A percentile compares a stretch with the other conserved stretches of the same genome.
Evolutionary conservation across 2,797 vertebrate species (phyloP).

Genomic region (Pristis pectinata): DNA sequence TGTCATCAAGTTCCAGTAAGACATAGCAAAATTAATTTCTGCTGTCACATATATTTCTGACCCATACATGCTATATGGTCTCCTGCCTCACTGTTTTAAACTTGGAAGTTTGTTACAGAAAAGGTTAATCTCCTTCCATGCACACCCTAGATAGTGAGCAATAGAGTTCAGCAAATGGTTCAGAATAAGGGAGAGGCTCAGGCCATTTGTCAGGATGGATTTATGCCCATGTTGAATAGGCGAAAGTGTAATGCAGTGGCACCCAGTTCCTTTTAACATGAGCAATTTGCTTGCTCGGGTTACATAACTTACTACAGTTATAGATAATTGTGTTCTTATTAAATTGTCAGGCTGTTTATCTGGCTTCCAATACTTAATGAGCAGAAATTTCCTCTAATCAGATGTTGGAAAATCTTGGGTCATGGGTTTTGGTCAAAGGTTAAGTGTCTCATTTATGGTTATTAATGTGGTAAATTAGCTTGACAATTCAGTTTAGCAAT

Average conservation of each 20-base stretch:
- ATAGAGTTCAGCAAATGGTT: background rate
- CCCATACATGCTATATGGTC: background rate
- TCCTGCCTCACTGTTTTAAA: background rate
- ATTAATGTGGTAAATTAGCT: background rate
- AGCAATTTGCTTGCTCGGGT: background rate
- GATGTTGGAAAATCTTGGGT: too few species aligned
- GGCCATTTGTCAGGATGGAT: background rate
- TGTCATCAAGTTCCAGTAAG: background rate
- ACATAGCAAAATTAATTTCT: background rate
- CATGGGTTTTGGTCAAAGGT: background rate
- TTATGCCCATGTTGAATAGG: background rate
- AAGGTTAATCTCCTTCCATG: background rate
- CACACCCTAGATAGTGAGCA: background rate
- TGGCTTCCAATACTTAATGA: too few species aligned
- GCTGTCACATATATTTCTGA: background rate
- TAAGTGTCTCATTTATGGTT: background rate
- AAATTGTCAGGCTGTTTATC: too few species aligned
- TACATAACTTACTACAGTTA: too few species aligned
- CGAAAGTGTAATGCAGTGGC: background rate
- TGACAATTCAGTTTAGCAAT: background rate
- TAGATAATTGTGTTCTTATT: too few species aligned
- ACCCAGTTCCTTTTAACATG: background rate
- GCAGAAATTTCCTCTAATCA: too few species aligned
- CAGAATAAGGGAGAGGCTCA: background rate
- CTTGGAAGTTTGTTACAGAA: too few species aligned